A percentile compares a stretch with the other conserved stretches of the same genome.
phyloP scores from a whole-genome alignment of 2,888 invertebrate species.

The Oeneis ivallda region DNA sequence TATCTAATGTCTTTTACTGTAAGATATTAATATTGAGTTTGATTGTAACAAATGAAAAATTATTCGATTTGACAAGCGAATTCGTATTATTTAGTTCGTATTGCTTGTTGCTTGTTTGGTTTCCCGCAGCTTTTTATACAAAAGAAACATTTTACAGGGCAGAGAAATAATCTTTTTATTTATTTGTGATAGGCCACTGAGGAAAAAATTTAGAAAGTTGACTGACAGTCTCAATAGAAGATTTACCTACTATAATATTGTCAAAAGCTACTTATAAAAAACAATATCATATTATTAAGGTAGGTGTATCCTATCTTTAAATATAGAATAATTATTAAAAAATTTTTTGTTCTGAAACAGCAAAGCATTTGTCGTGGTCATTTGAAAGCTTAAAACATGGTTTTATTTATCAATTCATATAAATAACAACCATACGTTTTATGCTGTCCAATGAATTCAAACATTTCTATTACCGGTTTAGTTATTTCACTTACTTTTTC shows the following conservation, averaged over 20 bases:
- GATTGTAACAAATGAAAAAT: background rate
- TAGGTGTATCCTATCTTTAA: no score
- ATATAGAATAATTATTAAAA: no score
- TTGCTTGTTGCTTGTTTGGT: no score
- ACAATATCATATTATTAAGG: background rate
- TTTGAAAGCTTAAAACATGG: no score
- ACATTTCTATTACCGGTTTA: no score
- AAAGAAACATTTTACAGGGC: background rate
- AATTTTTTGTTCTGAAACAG: background rate
- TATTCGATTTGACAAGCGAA: background rate
- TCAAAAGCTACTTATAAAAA: background rate
- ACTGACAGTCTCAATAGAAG: background rate
- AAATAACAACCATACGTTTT: no score
- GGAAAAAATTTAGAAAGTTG: background rate
- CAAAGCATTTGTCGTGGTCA: no score
- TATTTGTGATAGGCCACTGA: background rate
- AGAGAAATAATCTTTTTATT: background rate
- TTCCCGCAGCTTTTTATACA: no score
- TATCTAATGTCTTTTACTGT: background rate
- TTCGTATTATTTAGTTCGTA: no score
- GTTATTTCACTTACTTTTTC: no score
- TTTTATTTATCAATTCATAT: no score
- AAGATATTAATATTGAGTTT: background rate
- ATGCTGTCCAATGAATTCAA: no score
- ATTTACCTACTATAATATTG: conserved; percentile 2